These are phyloP conservation scores for Pungitius pungitius DNA, from an alignment of 2,113 vertebrate genomes.

Conservation along the genomic window DNA sequence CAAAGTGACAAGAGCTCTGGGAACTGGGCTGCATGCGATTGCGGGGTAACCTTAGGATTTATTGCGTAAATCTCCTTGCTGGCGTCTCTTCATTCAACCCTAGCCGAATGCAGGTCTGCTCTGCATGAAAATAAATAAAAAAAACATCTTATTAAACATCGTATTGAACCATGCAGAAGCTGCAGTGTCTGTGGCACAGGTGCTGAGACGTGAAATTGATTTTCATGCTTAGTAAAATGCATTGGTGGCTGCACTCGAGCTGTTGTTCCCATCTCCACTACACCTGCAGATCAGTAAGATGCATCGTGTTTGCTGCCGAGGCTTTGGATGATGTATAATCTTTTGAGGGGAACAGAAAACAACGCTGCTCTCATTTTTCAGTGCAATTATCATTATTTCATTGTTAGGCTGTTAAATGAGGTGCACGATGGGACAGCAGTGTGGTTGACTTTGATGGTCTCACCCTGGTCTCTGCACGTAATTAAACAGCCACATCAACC, in stretches of 20 bases:
- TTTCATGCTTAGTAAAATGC: slow-evolving; percentile 75
- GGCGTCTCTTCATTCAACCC: slow-evolving; percentile 34
- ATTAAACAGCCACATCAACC: slow-evolving; percentile 72
- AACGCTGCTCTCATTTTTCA: slow-evolving; percentile 55
- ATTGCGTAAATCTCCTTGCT: slow-evolving; percentile 41
- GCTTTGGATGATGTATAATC: slow-evolving; percentile 48
- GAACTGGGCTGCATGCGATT: slow-evolving; percentile 56
- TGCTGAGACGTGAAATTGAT: slow-evolving; percentile 77
- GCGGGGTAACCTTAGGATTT: slow-evolving; percentile 44
- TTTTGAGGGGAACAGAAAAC: slow-evolving; percentile 54
- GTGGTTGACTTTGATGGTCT: slow-evolving; percentile 69
- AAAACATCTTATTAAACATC: slow-evolving; percentile 65
- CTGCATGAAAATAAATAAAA: slow-evolving; percentile 42
- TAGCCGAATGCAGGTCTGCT: slow-evolving; percentile 52
- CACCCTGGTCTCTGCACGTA: slow-evolving; percentile 66
- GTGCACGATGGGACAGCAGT: slow-evolving; percentile 67
- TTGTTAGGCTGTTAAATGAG: slow-evolving; percentile 72
- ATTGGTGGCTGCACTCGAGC: slow-evolving; percentile 59
- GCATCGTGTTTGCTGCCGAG: slow-evolving; percentile 44
- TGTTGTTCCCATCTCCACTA: slow-evolving; percentile 52
- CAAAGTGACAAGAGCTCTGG: slow-evolving; percentile 64
- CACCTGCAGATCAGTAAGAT: slow-evolving; percentile 64
- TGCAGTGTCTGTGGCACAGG: slow-evolving; percentile 53
- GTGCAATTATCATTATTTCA: slow-evolving; percentile 68
- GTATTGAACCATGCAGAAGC: slow-evolving; percentile 59